A percentile compares a stretch with the other conserved stretches of the same genome.
Evolutionary conservation across 2,797 vertebrate genomes (phyloP).

Genomic region (Rhabdomys pumilio): DNA sequence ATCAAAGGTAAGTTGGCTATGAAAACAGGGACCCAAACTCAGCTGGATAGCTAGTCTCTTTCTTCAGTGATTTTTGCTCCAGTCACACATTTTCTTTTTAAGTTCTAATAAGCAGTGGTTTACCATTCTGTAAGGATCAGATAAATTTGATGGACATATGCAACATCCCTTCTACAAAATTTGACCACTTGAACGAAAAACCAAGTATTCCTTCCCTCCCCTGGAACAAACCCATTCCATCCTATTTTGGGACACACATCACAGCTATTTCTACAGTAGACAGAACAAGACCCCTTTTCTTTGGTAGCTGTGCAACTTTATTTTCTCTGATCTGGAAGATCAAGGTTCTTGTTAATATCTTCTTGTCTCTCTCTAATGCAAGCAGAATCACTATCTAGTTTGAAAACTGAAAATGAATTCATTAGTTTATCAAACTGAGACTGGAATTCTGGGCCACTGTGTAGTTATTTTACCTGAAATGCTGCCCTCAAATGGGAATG

Average conservation of each 20-base stretch:
- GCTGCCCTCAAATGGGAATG: background rate
- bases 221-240: background rate
- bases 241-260: background rate
- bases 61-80: background rate
- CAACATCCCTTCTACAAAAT: background rate
- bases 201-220: background rate
- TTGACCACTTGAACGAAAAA: background rate
- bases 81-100: background rate
- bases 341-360: background rate
- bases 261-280: background rate
- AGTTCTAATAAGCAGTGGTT: background rate
- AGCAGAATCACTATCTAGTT: background rate
- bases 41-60: background rate
- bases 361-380: slow-evolving; percentile 1
- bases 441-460: fast-evolving
- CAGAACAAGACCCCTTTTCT: background rate
- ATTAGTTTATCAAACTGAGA: background rate
- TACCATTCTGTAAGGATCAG: background rate
- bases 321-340: background rate
- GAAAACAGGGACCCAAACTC: background rate
- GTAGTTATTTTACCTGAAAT: background rate
- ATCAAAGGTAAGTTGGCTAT: background rate
- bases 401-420: background rate
- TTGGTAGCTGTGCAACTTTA: background rate
- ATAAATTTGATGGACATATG: background rate